Evolutionary conservation across 2,113 vertebrate species (phyloP), one percentile per base, ranked within the genome.

Genomic region (Pachyramphus minor): DNA sequence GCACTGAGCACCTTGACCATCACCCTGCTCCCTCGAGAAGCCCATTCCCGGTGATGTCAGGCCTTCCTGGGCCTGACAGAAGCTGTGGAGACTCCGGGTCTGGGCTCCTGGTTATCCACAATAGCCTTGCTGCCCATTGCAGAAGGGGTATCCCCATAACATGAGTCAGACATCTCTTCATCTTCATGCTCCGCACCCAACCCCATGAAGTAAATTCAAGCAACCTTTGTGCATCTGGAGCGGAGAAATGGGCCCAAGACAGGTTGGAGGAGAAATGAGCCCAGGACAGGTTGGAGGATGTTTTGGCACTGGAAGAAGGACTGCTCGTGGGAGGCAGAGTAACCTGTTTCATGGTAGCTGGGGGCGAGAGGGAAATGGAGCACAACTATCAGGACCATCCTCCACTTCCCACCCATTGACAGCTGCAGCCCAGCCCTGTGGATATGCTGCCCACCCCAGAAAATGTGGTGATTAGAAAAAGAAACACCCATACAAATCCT

Each of bases 271-370:
- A 81, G 17, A 74, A 75, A 53, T 23, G 39, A 88, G 42, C 35
- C 0, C 0, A 73, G 66, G 50, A 15, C 23, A 37, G n/a, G 22
- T 25, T 0, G 0, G 44, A 22, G 27, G 33, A 81, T 12, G 3
- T 67, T 89, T 52, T 86, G 55, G 42, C 4, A 2, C 39, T 87
- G 37, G 41, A 49, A 84, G 31, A 56, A 84, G 64, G 49, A 69
- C 60, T 69, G 58, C 17, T 62, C 1, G 0, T 91, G 50, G 47
- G 49, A 93, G 53, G 27, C 45, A 77, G 79, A 86, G 60, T 35
- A 72, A 55, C 69, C 45, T 84, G 35, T 72, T 85, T 73, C n/a
- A 69, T 1, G 2, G n/a, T 56, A 76, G 22, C 59, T 23, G 12
- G 44, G n/a, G 19, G 5, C 0, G 2, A 91, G 35, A 69, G 1